These are phyloP conservation scores for Varecia variegata DNA, from an alignment of 2,797 vertebrate species.

Conservation along the genomic window DNA sequence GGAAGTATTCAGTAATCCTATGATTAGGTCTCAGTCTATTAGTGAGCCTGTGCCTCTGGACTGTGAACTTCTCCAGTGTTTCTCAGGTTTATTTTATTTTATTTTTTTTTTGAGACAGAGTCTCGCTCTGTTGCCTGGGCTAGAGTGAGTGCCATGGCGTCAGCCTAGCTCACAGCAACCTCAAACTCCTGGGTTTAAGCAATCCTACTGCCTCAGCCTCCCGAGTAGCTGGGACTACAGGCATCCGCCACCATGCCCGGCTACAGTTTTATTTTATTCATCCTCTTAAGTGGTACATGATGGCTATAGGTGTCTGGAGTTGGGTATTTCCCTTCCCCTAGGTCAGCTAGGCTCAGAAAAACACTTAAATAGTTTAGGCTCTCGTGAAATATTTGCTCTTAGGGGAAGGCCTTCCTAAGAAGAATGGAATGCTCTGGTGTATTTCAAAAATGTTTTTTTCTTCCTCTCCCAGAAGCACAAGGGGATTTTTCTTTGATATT, in stretches of 20 bases:
- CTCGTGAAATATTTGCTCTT: neutral
- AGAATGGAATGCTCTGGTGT: neutral
- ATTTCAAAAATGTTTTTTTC: neutral
- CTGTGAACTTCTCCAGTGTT: neutral
- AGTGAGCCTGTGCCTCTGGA: neutral
- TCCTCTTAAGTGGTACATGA: neutral
- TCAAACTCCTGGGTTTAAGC: too few relatives aligned
- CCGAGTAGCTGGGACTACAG: too few relatives aligned
- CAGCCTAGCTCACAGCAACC: too few relatives aligned
- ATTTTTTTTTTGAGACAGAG: too few relatives aligned
- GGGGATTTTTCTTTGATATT: neutral
- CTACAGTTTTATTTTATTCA: neutral
- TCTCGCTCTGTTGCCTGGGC: too few relatives aligned
- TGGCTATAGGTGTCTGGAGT: neutral
- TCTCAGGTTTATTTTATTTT: neutral
- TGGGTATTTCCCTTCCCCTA: neutral
- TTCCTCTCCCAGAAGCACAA: neutral
- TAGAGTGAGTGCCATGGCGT: too few relatives aligned
- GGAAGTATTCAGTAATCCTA: neutral
- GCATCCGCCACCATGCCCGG: too few relatives aligned
- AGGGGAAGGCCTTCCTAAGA: neutral
- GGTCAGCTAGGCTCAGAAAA: neutral
- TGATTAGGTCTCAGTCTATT: neutral
- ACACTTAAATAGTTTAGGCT: neutral
- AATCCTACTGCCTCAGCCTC: too few relatives aligned